A percentile compares a stretch with the other conserved stretches of the same genome.
These are phyloP conservation scores for Pterophyllum scalare DNA, from an alignment of 2,113 vertebrate genomes.

Conservation along the genomic window DNA sequence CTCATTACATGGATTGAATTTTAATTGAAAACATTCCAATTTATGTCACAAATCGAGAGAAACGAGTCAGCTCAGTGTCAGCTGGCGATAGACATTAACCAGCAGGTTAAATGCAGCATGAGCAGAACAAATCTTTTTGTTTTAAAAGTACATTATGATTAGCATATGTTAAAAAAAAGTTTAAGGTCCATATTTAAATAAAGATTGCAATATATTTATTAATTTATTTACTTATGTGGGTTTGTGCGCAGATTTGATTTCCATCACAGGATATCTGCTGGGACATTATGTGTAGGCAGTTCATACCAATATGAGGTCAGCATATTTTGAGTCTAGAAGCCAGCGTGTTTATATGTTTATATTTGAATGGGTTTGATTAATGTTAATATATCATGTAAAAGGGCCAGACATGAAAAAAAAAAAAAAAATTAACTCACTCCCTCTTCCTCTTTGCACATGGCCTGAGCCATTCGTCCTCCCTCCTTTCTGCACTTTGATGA, in stretches of 20 bases:
- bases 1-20: too few relatives aligned
- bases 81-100: too few relatives aligned
- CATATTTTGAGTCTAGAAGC: not conserved
- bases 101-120: not conserved
- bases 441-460: not conserved
- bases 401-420: not conserved
- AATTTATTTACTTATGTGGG: not conserved
- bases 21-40: too few relatives aligned
- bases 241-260: not conserved
- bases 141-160: not conserved
- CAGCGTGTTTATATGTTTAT: not conserved
- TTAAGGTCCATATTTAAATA: constrained; percentile 4
- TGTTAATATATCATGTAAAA: not conserved
- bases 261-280: constrained; percentile 9
- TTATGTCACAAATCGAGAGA: too few relatives aligned
- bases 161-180: not conserved
- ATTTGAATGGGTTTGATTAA: not conserved
- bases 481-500: not conserved
- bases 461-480: not conserved
- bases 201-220: not conserved
- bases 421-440: not conserved
- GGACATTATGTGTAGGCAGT: not conserved
- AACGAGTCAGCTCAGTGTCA: too few relatives aligned
- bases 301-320: not conserved
- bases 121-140: not conserved